A percentile compares a stretch with the other conserved stretches of the same genome.
These are phyloP conservation scores for Rhynchotus rufescens DNA, from an alignment of 2,797 vertebrate genomes.

Conservation along the genomic window DNA sequence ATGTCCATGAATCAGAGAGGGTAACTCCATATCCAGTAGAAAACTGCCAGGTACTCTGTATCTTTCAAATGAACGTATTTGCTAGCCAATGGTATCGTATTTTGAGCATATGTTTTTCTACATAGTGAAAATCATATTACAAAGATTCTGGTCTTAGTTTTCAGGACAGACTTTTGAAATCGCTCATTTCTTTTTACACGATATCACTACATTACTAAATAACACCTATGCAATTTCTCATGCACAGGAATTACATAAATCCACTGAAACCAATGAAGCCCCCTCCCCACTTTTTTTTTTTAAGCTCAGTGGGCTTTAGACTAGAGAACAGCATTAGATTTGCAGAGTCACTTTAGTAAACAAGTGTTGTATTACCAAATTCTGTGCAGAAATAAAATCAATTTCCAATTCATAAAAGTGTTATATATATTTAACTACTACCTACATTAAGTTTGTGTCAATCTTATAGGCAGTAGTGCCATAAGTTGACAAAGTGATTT, in stretches of 20 bases:
- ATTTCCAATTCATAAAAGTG: background rate
- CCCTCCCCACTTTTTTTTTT: background rate
- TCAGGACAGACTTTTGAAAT: background rate
- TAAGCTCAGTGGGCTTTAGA: background rate
- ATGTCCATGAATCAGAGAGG: background rate
- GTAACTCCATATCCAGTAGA: background rate
- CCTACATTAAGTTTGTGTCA: background rate
- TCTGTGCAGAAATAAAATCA: background rate
- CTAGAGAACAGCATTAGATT: background rate
- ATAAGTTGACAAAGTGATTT: background rate
- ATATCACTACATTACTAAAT: background rate
- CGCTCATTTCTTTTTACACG: background rate
- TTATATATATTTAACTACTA: background rate
- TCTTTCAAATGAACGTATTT: background rate
- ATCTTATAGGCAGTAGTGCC: background rate
- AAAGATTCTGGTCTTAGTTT: background rate
- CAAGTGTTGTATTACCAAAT: background rate
- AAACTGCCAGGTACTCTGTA: constrained; percentile 11
- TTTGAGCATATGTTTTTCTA: background rate
- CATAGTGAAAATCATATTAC: background rate
- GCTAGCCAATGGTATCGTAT: constrained; percentile 40
- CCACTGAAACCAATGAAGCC: background rate
- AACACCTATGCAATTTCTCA: background rate
- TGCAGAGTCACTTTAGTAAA: background rate
- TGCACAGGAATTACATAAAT: background rate